Evolutionary conservation across 1,140 invertebrate species (phyloP), one percentile per base, ranked within the genome.

Genomic region (Nymphalis io): DNA sequence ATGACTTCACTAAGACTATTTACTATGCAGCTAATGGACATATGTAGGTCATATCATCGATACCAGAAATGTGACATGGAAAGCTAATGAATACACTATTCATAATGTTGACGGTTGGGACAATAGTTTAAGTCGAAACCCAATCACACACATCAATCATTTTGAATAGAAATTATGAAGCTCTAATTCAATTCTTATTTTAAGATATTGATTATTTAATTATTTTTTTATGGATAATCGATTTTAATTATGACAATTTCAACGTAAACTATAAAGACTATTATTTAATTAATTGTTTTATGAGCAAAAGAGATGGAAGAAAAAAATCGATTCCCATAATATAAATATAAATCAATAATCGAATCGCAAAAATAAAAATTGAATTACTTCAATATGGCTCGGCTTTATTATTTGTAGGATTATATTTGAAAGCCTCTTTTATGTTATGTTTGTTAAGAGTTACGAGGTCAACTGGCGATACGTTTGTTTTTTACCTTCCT

Each of bases 361-460:
- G 11, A 13, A 21, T 59, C 15, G 11, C 38, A 18, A 38, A 59
- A 67, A 72, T 61, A 74, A 76, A 64, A 67, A 69, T 69, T 74
- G 59, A 75, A 72, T 63, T 53, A 8, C 21, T 38, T 60, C 55
- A 11, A 62, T 58, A 53, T 63, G 64, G 63, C 42, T 73, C 58
- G 70, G 68, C 64, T 68, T 70, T 58, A 78, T 73, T 72, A 74
- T 74, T 81, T 70, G 70, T 59, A 80, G 82, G 81, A 87, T 89
- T 89, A 88, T 85, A 87, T 86, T 86, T 80, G 85, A 74, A 90
- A 89, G 85, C 87, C 66, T 86, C 51, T 85, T n/a, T 79, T 86
- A 83, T 85, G 87, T 91, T 91, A 89, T 88, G 82, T 73, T 76
- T 73, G 86, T 89, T 89, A 89, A 82, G 70, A 84, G 77, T 84